A percentile compares a stretch with the other conserved stretches of the same genome.
These are phyloP conservation scores for Anabacerthia variegaticeps DNA, from an alignment of 2,797 vertebrate species.

Conservation along the genomic window DNA sequence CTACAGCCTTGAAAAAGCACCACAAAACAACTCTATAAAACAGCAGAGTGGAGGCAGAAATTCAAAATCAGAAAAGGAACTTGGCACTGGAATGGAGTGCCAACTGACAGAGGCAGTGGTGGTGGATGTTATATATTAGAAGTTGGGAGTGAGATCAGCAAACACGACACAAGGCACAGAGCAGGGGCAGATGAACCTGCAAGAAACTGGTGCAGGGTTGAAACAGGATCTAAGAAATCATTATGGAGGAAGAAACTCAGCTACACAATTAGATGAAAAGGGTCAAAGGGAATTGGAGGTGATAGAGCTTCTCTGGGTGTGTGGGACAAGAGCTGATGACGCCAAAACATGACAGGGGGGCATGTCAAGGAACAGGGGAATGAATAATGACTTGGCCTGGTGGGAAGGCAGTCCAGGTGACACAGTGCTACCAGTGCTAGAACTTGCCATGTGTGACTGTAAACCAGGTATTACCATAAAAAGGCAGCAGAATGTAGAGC, in stretches of 20 bases:
- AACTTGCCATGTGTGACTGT: neutral
- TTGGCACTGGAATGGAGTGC: neutral
- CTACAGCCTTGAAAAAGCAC: neutral
- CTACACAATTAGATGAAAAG: neutral
- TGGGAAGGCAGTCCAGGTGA: neutral
- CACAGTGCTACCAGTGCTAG: neutral
- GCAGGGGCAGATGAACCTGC: neutral
- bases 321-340: neutral
- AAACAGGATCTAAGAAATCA: neutral
- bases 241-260: neutral
- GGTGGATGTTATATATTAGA: neutral
- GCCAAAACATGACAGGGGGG: neutral
- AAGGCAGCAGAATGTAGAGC: neutral
- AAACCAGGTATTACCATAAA: neutral
- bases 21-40: neutral
- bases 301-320: neutral
- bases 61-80: neutral
- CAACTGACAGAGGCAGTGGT: neutral
- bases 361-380: neutral
- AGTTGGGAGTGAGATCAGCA: neutral
- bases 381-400: neutral
- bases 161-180: neutral
- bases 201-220: neutral
- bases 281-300: neutral
- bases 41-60: neutral